Evolutionary conservation across 2,888 invertebrate species (phyloP).

Genomic region (Pheosia tremula): DNA sequence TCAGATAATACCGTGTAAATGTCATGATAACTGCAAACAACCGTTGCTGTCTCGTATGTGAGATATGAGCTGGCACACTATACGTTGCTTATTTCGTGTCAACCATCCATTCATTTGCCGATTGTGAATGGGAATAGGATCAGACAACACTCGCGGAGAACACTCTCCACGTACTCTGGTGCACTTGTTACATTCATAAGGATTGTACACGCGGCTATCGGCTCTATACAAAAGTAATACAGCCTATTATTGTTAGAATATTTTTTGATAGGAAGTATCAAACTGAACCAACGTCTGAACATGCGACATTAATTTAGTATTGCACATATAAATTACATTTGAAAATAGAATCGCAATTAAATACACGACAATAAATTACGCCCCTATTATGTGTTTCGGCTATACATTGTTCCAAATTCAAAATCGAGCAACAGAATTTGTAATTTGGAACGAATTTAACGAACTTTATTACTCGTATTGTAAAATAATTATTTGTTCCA

Average conservation of each 20-base stretch:
- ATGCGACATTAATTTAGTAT: slow-evolving; percentile 60
- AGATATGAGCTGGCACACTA: slow-evolving; percentile 79
- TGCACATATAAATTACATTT: slow-evolving; percentile 60
- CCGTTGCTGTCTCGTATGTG: slow-evolving; percentile 64
- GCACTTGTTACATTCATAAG: slow-evolving; percentile 17
- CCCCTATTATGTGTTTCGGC: slow-evolving; percentile 47
- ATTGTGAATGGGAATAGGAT: slow-evolving; percentile 74
- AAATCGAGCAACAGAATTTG: slow-evolving; percentile 40
- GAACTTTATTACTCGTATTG: slow-evolving; percentile 37
- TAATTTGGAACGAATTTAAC: slow-evolving; percentile 32
- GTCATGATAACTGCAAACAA: slow-evolving; percentile 70
- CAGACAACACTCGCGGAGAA: slow-evolving; percentile 53
- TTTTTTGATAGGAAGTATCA: slow-evolving; percentile 30
- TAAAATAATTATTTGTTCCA: slow-evolving; percentile 32
- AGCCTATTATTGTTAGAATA: slow-evolving; percentile 16
- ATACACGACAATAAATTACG: slow-evolving; percentile 56
- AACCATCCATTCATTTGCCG: slow-evolving; percentile 79
- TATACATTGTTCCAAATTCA: slow-evolving; percentile 54
- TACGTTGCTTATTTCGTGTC: slow-evolving; percentile 76
- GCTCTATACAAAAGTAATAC: slow-evolving; percentile 20
- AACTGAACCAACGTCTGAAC: slow-evolving; percentile 37
- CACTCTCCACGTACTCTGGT: slow-evolving; percentile 17
- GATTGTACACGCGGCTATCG: slow-evolving; percentile 19
- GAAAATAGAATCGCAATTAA: slow-evolving; percentile 63
- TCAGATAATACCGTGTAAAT: slow-evolving; percentile 71